These are phyloP conservation scores for Aurelia sp. DNA, from an alignment of 30 jellyfish, hydroid and myxozoan species.

Conservation along the genomic window DNA sequence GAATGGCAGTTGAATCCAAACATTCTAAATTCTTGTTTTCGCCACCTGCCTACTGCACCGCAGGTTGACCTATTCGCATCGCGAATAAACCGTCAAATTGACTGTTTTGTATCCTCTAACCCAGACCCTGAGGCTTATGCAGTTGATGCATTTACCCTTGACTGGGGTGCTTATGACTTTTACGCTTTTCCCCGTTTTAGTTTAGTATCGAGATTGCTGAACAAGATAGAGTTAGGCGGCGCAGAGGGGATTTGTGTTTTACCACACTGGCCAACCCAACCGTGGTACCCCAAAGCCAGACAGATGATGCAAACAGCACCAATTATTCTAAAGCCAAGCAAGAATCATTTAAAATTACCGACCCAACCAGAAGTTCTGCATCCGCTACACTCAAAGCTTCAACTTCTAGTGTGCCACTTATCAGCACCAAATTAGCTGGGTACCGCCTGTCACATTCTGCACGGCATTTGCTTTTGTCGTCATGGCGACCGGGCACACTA, in stretches of 20 bases:
- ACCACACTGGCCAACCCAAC: constrained; percentile 36
- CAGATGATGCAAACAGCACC: constrained; percentile 6
- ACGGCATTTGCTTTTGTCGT: too few relatives aligned
- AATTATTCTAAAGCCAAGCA: neutral
- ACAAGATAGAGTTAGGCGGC: neutral
- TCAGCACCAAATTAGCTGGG: too few relatives aligned
- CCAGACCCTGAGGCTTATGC: neutral
- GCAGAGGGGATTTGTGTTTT: neutral
- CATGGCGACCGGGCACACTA: too few relatives aligned
- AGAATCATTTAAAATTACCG: neutral
- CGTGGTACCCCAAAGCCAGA: constrained; percentile 34
- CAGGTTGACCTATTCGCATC: constrained; percentile 15
- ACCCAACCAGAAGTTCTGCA: neutral
- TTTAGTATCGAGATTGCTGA: neutral
- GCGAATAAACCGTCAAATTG: neutral
- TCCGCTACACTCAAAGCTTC: too few relatives aligned
- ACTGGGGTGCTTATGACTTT: too few relatives aligned
- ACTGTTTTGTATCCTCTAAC: neutral
- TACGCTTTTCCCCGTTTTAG: constrained; percentile 7
- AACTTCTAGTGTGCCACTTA: too few relatives aligned
- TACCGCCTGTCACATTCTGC: too few relatives aligned
- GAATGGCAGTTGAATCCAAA: constrained; percentile 43
- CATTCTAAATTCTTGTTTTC: neutral
- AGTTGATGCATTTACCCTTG: neutral
- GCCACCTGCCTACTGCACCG: neutral